phyloP scores from a whole-genome alignment of 2,113 vertebrate genomes.

The Varanus komodoensis region DNA sequence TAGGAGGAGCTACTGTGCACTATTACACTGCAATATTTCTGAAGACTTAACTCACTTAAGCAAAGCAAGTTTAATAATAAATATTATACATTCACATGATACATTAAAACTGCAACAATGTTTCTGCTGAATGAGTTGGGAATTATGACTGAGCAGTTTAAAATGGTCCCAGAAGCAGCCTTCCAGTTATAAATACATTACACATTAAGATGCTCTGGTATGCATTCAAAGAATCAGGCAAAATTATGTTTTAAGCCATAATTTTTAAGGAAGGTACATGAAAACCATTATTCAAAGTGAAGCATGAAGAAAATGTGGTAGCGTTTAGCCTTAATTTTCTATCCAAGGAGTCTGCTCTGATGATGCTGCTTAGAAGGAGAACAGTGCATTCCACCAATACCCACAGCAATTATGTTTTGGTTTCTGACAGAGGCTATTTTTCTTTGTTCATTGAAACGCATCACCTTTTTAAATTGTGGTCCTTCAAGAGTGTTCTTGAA shows the following conservation, averaged over 20 bases:
- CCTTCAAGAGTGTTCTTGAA: neutral
- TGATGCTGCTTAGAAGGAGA: slow-evolving; percentile 3
- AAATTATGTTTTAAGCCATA: neutral
- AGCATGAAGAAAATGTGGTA: neutral
- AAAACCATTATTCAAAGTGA: slow-evolving; percentile 10
- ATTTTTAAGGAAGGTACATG: neutral
- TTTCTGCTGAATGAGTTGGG: slow-evolving; percentile 13
- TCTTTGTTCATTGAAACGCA: neutral
- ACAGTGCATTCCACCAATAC: neutral
- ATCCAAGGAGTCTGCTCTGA: neutral
- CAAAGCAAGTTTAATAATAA: neutral
- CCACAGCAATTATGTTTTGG: neutral
- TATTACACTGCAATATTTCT: slow-evolving; percentile 18
- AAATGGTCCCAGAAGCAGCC: neutral
- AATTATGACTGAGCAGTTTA: neutral
- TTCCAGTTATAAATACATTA: neutral
- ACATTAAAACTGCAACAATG: neutral
- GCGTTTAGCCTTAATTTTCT: neutral
- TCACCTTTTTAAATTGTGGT: neutral
- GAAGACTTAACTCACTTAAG: slow-evolving; percentile 17
- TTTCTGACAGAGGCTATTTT: slow-evolving; percentile 37
- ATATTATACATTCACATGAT: neutral
- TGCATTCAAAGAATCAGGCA: accelerated
- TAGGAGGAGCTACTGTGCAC: slow-evolving; percentile 40
- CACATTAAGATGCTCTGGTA: neutral